Evolutionary conservation across 2,888 invertebrate genomes (phyloP).

Genomic region (Monoplex corrugatus): DNA sequence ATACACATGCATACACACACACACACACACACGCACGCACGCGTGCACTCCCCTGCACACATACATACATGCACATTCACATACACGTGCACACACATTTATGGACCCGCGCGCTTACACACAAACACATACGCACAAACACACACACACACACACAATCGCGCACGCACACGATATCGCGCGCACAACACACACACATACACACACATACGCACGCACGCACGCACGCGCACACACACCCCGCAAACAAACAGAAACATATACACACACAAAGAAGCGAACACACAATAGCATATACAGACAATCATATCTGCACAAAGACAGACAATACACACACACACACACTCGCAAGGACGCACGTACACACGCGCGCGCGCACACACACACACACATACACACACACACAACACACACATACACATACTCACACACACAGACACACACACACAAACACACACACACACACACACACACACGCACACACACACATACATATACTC

Average conservation of each 20-base stretch:
- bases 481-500: neutral
- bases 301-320: no score
- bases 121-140: no score
- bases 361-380: neutral
- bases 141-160: no score
- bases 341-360: neutral
- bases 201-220: neutral
- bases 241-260: no score
- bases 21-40: neutral
- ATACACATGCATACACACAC: neutral
- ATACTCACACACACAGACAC: neutral
- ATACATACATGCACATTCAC: neutral
- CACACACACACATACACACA: slow-evolving; percentile 33
- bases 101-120: no score
- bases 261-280: no score
- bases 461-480: slow-evolving; percentile 12
- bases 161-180: no score
- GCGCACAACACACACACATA: neutral
- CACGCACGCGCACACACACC: neutral
- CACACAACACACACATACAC: slow-evolving; percentile 15
- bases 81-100: neutral
- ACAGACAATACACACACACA: no score
- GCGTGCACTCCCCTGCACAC: no score
- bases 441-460: neutral
- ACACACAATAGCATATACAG: no score